Conservation (phyloP, 2,797 vertebrate species). For the Clamator glandarius region DNA sequence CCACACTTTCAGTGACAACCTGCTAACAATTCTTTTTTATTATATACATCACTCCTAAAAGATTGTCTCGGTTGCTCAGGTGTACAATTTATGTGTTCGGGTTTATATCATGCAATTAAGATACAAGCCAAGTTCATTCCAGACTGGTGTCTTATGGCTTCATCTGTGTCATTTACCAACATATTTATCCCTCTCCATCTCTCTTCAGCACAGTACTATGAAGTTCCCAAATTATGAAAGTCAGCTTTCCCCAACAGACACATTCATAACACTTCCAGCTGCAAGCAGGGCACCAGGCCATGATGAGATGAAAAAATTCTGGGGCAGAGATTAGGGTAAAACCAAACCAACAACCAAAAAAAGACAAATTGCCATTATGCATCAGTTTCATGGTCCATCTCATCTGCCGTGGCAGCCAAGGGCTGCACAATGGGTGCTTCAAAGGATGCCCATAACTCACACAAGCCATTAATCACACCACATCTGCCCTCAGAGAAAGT, state of each 20-base stretch:
- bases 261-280: background rate
- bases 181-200: background rate
- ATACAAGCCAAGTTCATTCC: background rate
- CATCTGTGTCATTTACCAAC: background rate
- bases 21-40: background rate
- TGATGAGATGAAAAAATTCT: background rate
- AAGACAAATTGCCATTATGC: background rate
- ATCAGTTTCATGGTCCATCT: background rate
- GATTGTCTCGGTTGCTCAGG: background rate
- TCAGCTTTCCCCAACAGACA: background rate
- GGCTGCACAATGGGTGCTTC: background rate
- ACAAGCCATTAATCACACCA: rapidly evolving
- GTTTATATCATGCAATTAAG: background rate
- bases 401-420: background rate
- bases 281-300: background rate
- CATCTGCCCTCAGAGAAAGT: background rate
- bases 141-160: background rate
- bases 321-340: background rate
- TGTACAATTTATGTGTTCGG: background rate
- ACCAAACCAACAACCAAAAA: background rate
- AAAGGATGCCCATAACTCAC: background rate
- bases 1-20: background rate
- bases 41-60: background rate
- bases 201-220: background rate
- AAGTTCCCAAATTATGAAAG: background rate